Conservation (phyloP, 1,140 invertebrate species). For the Arion vulgaris region DNA sequence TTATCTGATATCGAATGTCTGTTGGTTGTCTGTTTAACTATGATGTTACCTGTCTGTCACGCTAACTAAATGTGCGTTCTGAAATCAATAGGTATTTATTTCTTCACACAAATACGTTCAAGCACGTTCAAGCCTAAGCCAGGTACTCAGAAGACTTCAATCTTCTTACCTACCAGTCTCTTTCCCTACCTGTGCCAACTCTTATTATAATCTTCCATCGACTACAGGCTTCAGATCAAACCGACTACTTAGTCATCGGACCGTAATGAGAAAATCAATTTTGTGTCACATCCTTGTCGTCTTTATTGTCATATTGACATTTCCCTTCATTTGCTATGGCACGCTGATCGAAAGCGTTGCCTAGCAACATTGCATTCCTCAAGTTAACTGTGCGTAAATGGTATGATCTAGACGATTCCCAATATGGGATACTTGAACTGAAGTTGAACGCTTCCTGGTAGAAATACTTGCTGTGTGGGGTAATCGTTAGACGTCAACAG, state of each 20-base stretch:
- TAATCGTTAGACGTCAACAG: no score
- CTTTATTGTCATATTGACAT: conserved; percentile 2
- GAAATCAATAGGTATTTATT: no score
- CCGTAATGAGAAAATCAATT: conserved; percentile 15
- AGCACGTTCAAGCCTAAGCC: no score
- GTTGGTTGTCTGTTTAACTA: no score
- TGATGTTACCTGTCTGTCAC: not conserved
- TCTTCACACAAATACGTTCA: no score
- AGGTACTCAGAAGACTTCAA: not conserved
- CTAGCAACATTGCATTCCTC: not conserved
- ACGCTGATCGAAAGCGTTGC: conserved; percentile 1
- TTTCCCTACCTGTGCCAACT: not conserved
- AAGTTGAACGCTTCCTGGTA: not conserved
- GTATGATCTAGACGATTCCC: not conserved
- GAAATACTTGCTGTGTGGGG: no score
- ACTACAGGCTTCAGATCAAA: not conserved
- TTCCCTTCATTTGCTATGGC: not conserved
- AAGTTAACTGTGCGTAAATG: not conserved
- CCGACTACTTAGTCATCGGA: not conserved
- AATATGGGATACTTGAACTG: not conserved
- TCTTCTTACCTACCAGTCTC: not conserved
- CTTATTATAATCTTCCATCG: not conserved
- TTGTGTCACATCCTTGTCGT: not conserved
- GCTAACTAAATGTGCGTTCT: not conserved
- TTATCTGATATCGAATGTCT: no score